Conservation (phyloP, 2,888 invertebrate genomes). For the Spisula solida region DNA sequence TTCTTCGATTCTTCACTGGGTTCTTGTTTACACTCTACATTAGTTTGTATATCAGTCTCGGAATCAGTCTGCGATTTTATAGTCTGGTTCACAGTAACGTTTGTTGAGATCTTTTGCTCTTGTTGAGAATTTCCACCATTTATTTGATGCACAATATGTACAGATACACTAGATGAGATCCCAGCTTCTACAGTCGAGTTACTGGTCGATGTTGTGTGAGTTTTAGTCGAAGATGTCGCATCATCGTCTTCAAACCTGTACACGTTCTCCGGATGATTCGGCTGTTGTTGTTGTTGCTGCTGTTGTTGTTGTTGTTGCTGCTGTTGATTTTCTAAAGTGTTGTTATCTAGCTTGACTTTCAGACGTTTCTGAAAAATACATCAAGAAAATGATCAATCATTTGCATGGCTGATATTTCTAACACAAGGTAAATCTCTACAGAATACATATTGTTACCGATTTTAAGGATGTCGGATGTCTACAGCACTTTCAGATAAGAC, state of each 20-base stretch:
- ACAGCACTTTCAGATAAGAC: background rate
- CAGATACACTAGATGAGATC: conserved; percentile 90
- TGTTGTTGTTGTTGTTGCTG: conserved; percentile 23
- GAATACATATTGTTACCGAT: conserved; percentile 8
- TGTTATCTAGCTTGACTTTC: conserved; percentile 81
- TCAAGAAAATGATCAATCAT: conserved; percentile 26
- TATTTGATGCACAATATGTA: conserved; percentile 94
- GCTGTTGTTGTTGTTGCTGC: conserved; percentile 55
- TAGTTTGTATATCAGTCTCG: conserved; percentile 77
- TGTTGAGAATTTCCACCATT: conserved; percentile 89
- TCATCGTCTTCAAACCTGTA: conserved; percentile 80
- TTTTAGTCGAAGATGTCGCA: conserved; percentile 62
- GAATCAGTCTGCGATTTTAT: conserved; percentile 89
- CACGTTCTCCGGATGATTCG: conserved; percentile 73
- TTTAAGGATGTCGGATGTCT: background rate
- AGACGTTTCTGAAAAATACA: conserved; percentile 79
- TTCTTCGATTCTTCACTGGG: conserved; percentile 88
- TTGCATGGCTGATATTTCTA: background rate
- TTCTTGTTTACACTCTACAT: conserved; percentile 89
- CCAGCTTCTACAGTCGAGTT: conserved; percentile 65
- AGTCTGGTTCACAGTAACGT: conserved; percentile 94
- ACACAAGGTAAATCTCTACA: background rate
- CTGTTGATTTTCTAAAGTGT: conserved; percentile 58
- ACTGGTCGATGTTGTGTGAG: conserved; percentile 60
- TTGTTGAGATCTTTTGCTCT: conserved; percentile 90